A percentile compares a stretch with the other conserved stretches of the same genome.
Conservation (phyloP, 2,113 vertebrate species). For the Halichoeres trimaculatus region DNA sequence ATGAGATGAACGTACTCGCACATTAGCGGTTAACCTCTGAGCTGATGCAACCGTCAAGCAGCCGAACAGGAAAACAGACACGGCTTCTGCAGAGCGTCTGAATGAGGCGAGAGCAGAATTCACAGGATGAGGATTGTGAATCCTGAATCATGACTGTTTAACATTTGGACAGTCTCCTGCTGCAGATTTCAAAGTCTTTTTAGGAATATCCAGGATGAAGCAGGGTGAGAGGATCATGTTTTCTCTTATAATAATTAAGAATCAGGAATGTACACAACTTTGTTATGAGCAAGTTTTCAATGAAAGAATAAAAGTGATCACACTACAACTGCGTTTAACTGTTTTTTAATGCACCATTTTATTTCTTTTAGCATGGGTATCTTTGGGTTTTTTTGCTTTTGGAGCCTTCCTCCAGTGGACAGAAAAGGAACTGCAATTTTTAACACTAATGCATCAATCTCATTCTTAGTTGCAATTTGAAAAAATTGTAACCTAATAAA, state of each 20-base stretch:
- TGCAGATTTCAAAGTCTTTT: neutral
- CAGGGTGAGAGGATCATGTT: neutral
- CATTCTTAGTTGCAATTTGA: too few species aligned
- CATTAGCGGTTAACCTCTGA: constrained; percentile 37
- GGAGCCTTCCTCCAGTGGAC: too few species aligned
- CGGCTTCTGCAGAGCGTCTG: neutral
- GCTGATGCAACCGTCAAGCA: constrained; percentile 18
- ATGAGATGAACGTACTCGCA: constrained; percentile 9
- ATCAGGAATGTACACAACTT: neutral
- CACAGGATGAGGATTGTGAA: neutral
- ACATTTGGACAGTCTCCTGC: neutral
- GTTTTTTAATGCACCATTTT: too few species aligned
- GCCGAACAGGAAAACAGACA: neutral
- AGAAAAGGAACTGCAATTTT: too few species aligned
- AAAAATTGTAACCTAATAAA: too few species aligned
- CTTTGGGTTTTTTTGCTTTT: too few species aligned
- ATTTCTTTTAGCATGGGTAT: too few species aligned
- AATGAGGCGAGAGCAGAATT: neutral
- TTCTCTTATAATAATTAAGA: neutral
- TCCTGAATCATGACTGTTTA: neutral
- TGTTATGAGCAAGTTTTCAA: neutral
- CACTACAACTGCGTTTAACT: neutral
- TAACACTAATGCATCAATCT: too few species aligned
- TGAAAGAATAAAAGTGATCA: neutral
- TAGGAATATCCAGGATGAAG: neutral